Conservation (phyloP, 2,113 vertebrate species). For the Gopherus evgoodei region DNA sequence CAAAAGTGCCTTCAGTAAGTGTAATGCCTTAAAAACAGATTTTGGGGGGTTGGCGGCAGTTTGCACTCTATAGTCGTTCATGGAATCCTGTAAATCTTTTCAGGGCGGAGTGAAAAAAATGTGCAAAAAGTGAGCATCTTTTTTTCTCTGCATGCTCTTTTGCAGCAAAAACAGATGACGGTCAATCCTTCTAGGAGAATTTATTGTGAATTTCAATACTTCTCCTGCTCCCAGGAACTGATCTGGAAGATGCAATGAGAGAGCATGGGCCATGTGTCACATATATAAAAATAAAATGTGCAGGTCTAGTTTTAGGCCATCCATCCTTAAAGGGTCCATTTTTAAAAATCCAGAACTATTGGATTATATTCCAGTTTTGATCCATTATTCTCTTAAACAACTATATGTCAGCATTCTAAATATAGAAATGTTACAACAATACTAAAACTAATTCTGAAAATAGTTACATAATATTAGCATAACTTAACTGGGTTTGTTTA, state of each 20-base stretch:
- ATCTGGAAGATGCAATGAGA: neutral
- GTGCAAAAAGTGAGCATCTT: constrained; percentile 30
- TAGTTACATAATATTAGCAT: neutral
- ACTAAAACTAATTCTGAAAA: neutral
- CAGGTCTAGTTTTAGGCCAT: neutral
- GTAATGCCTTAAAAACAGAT: constrained; percentile 57
- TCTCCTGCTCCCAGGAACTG: neutral
- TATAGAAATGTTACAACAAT: neutral
- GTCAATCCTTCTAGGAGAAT: neutral
- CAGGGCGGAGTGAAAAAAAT: constrained; percentile 16
- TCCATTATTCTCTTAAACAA: neutral
- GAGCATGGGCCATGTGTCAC: rapidly evolving
- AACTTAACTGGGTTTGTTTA: neutral
- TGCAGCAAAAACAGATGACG: neutral
- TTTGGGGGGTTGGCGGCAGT: neutral
- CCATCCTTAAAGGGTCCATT: neutral
- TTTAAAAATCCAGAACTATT: neutral
- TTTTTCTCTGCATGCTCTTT: constrained; percentile 59
- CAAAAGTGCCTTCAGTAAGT: constrained; percentile 6
- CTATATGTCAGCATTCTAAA: neutral
- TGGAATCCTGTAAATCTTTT: constrained; percentile 6
- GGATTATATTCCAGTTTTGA: neutral
- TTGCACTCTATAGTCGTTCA: neutral
- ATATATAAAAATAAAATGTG: neutral
- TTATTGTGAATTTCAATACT: neutral